These are phyloP conservation scores for Apamea sordens DNA, from an alignment of 2,888 invertebrate species.

Conservation along the genomic window DNA sequence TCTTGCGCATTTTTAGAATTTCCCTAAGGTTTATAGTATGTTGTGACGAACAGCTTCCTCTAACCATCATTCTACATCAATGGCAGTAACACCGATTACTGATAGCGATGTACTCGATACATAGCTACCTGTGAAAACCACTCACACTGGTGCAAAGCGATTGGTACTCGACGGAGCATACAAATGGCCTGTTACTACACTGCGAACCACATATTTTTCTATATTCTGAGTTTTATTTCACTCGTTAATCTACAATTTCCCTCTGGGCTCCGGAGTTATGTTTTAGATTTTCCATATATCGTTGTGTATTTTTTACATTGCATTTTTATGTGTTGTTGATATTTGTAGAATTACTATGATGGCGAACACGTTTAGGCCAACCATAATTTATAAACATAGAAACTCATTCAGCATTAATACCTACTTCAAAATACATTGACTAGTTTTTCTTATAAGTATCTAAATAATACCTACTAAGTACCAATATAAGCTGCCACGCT, in stretches of 20 bases:
- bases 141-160: conserved; percentile 35
- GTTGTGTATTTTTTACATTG: background rate
- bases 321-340: background rate
- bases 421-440: background rate
- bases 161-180: conserved; percentile 52
- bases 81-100: conserved; percentile 31
- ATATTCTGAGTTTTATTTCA: conserved; percentile 50
- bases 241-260: conserved; percentile 45
- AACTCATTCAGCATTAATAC: background rate
- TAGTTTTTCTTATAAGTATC: background rate
- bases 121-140: conserved; percentile 30
- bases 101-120: conserved; percentile 21
- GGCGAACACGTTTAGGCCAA: background rate
- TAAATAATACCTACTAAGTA: too few relatives aligned
- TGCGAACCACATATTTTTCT: conserved; percentile 44
- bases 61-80: conserved; percentile 1
- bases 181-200: conserved; percentile 44
- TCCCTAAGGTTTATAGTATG: background rate
- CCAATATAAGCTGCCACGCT: background rate
- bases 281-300: conserved; percentile 25
- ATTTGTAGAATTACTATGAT: background rate
- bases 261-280: conserved; percentile 22
- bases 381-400: background rate
- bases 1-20: background rate
- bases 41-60: background rate